Conservation (phyloP, 1,140 invertebrate genomes). For the Sipha flava region DNA sequence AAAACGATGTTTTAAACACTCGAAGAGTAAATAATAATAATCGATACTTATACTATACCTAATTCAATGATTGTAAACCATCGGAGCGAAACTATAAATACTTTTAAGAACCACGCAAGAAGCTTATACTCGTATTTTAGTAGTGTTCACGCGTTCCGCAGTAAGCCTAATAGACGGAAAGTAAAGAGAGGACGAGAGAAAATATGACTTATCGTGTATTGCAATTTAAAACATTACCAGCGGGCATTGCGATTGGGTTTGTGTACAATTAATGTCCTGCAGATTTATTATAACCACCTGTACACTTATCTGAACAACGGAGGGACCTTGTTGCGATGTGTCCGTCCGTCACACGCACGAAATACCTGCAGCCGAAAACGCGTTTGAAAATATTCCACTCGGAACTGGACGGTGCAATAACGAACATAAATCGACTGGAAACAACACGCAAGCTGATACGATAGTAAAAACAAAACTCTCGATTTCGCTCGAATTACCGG, state of each 20-base stretch:
- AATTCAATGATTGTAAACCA: not conserved
- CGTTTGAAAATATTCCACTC: not conserved
- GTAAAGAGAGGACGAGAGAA: too few species aligned
- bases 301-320: not conserved
- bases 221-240: not conserved
- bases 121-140: not conserved
- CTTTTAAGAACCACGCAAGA: not conserved
- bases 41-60: not conserved
- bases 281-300: slow-evolving; percentile 25
- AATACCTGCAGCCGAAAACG: not conserved
- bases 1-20: not conserved
- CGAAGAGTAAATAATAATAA: not conserved
- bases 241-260: not conserved
- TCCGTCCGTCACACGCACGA: not conserved
- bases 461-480: not conserved
- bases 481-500: not conserved
- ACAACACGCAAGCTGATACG: not conserved
- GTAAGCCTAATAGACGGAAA: not conserved
- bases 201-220: not conserved
- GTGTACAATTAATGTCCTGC: not conserved
- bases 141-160: not conserved
- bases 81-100: not conserved
- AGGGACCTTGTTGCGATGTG: not conserved
- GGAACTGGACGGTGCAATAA: not conserved
- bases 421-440: not conserved